phyloP scores from a whole-genome alignment of 2,113 vertebrate genomes.

The Corydoras maculifer region DNA sequence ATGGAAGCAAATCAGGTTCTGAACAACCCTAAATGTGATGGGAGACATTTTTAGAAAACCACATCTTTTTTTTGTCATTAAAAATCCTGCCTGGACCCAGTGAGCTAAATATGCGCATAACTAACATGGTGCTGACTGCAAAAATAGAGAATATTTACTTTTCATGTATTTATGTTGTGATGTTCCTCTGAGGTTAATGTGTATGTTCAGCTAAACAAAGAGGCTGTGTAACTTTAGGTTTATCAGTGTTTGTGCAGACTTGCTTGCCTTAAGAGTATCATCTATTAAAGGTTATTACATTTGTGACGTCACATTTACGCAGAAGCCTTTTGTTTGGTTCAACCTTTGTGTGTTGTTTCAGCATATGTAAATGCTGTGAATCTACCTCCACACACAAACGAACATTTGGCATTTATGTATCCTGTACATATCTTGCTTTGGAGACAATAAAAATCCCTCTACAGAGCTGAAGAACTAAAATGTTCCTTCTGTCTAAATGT shows the following conservation, averaged over 20 bases:
- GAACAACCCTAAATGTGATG: no score
- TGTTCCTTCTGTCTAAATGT: not conserved
- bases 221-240: conserved; percentile 44
- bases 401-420: not conserved
- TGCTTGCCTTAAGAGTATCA: conserved; percentile 60
- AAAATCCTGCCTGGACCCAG: no score
- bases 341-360: conserved; percentile 26
- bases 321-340: conserved; percentile 35
- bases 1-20: no score
- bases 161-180: not conserved
- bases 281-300: conserved; percentile 46
- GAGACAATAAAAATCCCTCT: not conserved
- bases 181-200: not conserved
- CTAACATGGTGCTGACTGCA: no score
- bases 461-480: not conserved
- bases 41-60: no score
- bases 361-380: no score
- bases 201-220: not conserved
- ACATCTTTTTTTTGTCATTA: no score
- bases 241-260: conserved; percentile 73
- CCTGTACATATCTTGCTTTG: not conserved
- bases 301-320: conserved; percentile 44
- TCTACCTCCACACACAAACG: no score
- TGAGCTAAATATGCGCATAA: no score
- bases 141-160: no score